Evolutionary conservation across 2,888 invertebrate species (phyloP).

Genomic region (Tipula unca): DNA sequence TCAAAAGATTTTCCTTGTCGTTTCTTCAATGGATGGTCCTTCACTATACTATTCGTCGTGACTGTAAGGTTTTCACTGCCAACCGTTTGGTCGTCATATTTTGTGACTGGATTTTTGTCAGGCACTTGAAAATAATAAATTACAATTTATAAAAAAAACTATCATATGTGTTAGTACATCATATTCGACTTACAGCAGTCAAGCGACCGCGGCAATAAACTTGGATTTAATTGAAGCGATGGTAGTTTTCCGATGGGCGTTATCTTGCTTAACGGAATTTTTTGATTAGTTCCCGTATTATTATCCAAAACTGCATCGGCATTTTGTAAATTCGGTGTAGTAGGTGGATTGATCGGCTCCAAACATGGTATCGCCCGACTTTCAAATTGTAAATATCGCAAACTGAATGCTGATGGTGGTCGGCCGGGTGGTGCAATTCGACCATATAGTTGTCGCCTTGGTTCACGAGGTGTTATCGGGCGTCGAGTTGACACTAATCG

Average conservation of each 20-base stretch:
- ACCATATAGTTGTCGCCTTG: slow-evolving; percentile 68
- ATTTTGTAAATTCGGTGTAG: slow-evolving; percentile 25
- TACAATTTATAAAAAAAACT: not conserved
- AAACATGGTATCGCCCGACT: slow-evolving; percentile 39
- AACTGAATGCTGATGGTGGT: slow-evolving; percentile 68
- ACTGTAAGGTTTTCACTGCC: not conserved
- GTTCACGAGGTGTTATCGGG: slow-evolving; percentile 78
- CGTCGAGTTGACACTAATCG: slow-evolving; percentile 61
- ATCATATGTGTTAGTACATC: too few relatives aligned
- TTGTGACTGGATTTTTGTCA: not conserved
- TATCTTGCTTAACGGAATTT: not conserved
- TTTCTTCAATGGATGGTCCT: slow-evolving; percentile 24
- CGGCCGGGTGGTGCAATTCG: slow-evolving; percentile 47
- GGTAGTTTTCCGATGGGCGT: slow-evolving; percentile 25
- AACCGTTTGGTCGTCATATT: not conserved
- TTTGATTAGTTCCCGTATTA: not conserved
- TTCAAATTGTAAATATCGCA: slow-evolving; percentile 55
- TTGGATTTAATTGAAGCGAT: slow-evolving; percentile 26
- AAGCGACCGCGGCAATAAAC: slow-evolving; percentile 25
- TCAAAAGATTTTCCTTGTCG: slow-evolving; percentile 27
- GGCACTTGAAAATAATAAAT: not conserved
- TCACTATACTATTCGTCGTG: slow-evolving; percentile 14
- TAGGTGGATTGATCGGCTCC: slow-evolving; percentile 33
- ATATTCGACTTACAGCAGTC: slow-evolving; percentile 26
- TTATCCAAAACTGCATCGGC: slow-evolving; percentile 25